A percentile compares a stretch with the other conserved stretches of the same genome.
These are phyloP conservation scores for Ageneiosus marmoratus DNA, from an alignment of 2,113 vertebrate genomes.

Conservation along the genomic window DNA sequence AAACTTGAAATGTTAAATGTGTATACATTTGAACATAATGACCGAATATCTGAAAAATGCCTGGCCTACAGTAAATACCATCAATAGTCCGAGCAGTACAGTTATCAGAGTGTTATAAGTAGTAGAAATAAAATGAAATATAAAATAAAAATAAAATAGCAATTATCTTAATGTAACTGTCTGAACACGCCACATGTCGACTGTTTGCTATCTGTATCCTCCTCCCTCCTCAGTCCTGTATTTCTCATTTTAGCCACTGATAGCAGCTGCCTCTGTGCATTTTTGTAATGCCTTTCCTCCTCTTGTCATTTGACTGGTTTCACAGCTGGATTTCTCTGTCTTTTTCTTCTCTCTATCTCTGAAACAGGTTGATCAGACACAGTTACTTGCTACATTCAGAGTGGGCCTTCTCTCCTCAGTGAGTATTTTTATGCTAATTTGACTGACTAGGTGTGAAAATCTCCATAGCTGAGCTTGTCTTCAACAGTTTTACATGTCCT, in stretches of 20 bases:
- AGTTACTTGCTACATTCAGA: slow-evolving; percentile 49
- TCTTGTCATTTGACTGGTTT: slow-evolving; percentile 46
- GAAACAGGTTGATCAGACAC: slow-evolving; percentile 58
- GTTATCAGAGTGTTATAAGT: not conserved
- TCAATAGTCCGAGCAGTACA: not conserved
- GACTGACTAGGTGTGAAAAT: slow-evolving; percentile 43
- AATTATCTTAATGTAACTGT: slow-evolving; percentile 3
- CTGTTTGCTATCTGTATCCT: slow-evolving; percentile 18
- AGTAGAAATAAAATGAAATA: not conserved
- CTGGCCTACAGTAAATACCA: not conserved
- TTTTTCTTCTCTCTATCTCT: slow-evolving; percentile 31
- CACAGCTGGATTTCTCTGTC: slow-evolving; percentile 30
- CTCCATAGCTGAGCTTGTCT: slow-evolving; percentile 33
- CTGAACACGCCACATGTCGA: not conserved
- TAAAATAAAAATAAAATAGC: not conserved
- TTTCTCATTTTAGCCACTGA: slow-evolving; percentile 28
- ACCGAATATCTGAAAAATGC: not conserved
- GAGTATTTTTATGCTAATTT: slow-evolving; percentile 61
- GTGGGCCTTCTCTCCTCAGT: slow-evolving; percentile 56
- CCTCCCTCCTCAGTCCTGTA: not conserved
- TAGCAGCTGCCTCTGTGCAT: slow-evolving; percentile 25
- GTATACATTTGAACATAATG: not conserved
- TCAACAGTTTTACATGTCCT: slow-evolving; percentile 31
- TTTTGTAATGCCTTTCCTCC: slow-evolving; percentile 29
- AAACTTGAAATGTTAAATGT: not conserved